Base-by-base conservation (phyloP, 1,140 invertebrate genomes). In the Trichoplusia ni region DNA sequence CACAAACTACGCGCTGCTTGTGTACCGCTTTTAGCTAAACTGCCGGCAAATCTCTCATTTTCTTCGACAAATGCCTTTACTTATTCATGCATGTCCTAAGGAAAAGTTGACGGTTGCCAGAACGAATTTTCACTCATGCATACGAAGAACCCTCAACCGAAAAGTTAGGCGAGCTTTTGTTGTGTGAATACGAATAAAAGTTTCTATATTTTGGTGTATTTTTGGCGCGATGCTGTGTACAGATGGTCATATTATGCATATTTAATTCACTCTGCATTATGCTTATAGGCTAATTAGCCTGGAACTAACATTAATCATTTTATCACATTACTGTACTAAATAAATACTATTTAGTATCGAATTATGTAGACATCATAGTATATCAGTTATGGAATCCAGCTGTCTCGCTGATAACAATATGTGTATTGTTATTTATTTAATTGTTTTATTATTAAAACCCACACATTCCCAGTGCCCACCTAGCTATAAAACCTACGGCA, bases 11-110 rank as follows among this genome's bases (percentile, higher is more conserved):
- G 38, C 53, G 1, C 67, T 27, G 40, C 49, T 69, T 56, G 44
- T 64, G 27, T 65, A 71, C 65, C 38, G 54, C 67, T 75, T 75
- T 73, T 81, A 77, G 70, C 74, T 64, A 73, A 75, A 77, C 74
- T 72, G 60, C 67, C 64, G 62, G 35, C 59, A 75, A 79, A 76
- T 72, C 73, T 72, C 75, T 79, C 73, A 76, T 77, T 77, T 79
- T 73, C 77, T 73, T 79, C 71, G 64, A 73, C 68, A 73, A 71
- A 44, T 62, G 53, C 61, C 62, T 71, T 83, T 75, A 81, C 65
- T 79, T 83, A 81, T 83, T 79, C 76, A 81, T 73, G 70, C 73
- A 73, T 69, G 69, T 49, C 44, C 25, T 31, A 35, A 51, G 33
- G 40, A 29, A 38, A 64, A 65, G 64, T 69, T 68, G 49, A n/a